These are phyloP conservation scores for Lacanobia oleracea DNA, from an alignment of 2,888 invertebrate species.

Conservation along the genomic window DNA sequence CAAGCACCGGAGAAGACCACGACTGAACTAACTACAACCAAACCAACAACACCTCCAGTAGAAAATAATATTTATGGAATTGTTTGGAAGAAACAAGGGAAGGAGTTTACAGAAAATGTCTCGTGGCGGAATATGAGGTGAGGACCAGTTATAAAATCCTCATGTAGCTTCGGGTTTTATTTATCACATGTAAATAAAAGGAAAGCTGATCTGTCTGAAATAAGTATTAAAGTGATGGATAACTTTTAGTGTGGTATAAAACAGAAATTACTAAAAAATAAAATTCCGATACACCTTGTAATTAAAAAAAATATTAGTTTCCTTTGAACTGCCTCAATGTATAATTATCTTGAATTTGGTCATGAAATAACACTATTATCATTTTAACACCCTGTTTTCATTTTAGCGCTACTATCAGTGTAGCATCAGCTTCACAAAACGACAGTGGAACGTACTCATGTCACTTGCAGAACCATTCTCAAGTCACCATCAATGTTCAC, in stretches of 20 bases:
- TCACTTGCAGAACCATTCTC: conserved; percentile 91
- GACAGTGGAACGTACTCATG: conserved; percentile 93
- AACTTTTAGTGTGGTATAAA: too few relatives aligned
- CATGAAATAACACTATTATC: background rate
- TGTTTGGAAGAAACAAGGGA: conserved; percentile 88
- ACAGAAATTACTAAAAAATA: too few relatives aligned
- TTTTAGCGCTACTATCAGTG: conserved; percentile 87
- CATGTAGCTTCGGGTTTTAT: background rate
- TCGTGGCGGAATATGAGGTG: conserved; percentile 88
- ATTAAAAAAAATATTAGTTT: too few relatives aligned
- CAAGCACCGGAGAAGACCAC: conserved; percentile 78
- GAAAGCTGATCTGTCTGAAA: too few relatives aligned
- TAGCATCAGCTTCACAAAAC: conserved; percentile 91
- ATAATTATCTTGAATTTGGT: background rate
- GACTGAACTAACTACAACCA: conserved; percentile 74
- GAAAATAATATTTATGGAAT: conserved; percentile 87
- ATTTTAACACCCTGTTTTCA: conserved; percentile 35
- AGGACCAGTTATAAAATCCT: background rate
- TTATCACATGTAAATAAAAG: too few relatives aligned
- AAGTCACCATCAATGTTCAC: conserved; percentile 92
- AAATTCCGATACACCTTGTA: too few relatives aligned
- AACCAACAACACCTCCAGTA: conserved; percentile 76
- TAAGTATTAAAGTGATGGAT: too few relatives aligned
- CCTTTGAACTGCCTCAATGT: background rate
- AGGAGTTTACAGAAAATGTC: conserved; percentile 82